Evolutionary conservation across 2,888 invertebrate genomes (phyloP), one percentile per base, ranked within the genome.

Genomic region (Ophion slaviceki): DNA sequence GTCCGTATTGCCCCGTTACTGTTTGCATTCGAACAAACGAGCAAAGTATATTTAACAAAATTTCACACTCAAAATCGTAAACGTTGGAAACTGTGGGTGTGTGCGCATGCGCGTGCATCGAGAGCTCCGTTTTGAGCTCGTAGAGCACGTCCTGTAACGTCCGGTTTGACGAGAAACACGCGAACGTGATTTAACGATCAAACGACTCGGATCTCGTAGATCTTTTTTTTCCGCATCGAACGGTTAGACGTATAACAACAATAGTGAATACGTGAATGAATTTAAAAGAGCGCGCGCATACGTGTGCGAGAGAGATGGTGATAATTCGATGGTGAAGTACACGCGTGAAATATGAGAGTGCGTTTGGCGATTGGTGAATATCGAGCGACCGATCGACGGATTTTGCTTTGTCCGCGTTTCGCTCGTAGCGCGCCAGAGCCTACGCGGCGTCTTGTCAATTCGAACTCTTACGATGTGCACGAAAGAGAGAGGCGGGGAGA

Each of bases 91-190:
- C 7, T 66, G 66, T 24, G 59, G 2, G 40, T 24, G 62, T 71
- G 64, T 36, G 53, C 53, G 82, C 59, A 20, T 70, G 53, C 36
- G 72, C 80, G 72, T 59, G 66, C 57, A 59, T 72, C 32, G 53
- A 53, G 14, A 14, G 74, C 57, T 45, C 53, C 64, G 71, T n/a
- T 62, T 77, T 62, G 72, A 67, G 40, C 76, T 59, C 57, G 61
- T 61, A 57, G 72, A 79, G 80, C 86, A 86, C 86, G 86, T 86
- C 86, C 70, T 78, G 81, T 84, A 84, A 86, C 86, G 84, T 86
- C 86, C 86, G 86, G 86, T 86, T 86, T 81, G 75, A 86, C 86
- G 84, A 81, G 81, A 70, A 76, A 81, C 74, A 86, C 84, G 24
- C 62, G 80, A 61, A 86, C 86, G 86, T 86, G 86, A 84, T 84